A percentile compares a stretch with the other conserved stretches of the same genome.
Conservation (phyloP, 53 echinoderm and acorn worm species). For the Actinopyga echinites region DNA sequence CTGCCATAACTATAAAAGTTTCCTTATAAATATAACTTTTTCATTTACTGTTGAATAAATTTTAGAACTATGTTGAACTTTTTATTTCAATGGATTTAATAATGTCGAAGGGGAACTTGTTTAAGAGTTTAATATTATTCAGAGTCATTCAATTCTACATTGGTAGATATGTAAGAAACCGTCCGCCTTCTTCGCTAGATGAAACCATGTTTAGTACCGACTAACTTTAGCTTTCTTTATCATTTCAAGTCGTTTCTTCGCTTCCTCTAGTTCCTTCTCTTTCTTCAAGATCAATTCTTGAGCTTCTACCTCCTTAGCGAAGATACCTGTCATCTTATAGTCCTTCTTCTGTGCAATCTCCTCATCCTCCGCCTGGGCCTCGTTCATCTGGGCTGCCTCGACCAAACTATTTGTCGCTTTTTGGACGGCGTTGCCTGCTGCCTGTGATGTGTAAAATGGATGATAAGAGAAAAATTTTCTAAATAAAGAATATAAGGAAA, state of each 20-base stretch:
- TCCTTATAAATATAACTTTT: too few species aligned
- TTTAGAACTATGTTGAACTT: too few species aligned
- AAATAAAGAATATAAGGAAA: background rate
- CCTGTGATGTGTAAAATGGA: conserved; percentile 21
- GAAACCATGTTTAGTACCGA: background rate
- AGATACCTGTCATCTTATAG: conserved; percentile 71
- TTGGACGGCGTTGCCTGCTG: conserved; percentile 91
- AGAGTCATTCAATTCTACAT: too few species aligned
- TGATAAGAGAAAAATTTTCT: background rate
- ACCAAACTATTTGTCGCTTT: conserved; percentile 91
- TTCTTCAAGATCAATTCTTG: conserved; percentile 92
- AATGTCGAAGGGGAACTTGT: too few species aligned
- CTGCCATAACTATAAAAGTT: too few species aligned
- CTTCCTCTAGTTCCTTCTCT: conserved; percentile 82
- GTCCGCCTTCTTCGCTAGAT: background rate
- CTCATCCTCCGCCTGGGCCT: conserved; percentile 69
- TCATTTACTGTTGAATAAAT: too few species aligned
- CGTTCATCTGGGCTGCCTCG: conserved; percentile 74
- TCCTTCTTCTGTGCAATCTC: conserved; percentile 54
- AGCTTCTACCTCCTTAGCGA: conserved; percentile 94
- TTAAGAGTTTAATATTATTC: too few species aligned
- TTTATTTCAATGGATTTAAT: too few species aligned
- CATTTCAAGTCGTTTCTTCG: conserved; percentile 70
- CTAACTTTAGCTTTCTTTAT: conserved; percentile 83
- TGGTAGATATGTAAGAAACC: too few species aligned